Evolutionary conservation across 2,797 vertebrate genomes (phyloP).

Genomic region (Helostoma temminkii): DNA sequence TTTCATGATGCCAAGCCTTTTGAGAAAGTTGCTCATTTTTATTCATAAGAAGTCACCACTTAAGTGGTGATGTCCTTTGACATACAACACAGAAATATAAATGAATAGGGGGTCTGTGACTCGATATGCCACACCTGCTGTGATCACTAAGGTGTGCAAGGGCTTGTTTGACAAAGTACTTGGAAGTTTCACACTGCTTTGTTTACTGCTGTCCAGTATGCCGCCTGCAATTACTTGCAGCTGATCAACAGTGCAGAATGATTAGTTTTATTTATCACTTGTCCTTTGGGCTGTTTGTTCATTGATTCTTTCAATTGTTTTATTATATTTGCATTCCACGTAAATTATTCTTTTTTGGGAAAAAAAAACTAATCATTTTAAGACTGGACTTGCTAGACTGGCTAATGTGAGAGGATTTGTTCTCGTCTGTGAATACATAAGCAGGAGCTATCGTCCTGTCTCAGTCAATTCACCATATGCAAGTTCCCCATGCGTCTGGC

Average conservation of each 20-base stretch:
- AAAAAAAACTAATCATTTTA: conserved; percentile 8
- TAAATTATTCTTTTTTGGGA: conserved; percentile 15
- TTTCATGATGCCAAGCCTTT: conserved; percentile 19
- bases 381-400: conserved; percentile 12
- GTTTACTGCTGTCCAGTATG: conserved; percentile 24
- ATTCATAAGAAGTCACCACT: background rate
- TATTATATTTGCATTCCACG: conserved; percentile 23
- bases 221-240: conserved; percentile 17
- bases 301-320: conserved; percentile 53
- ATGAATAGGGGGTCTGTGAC: conserved; percentile 20
- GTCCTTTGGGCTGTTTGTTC: conserved; percentile 35
- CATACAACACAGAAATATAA: conserved; percentile 12
- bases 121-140: conserved; percentile 27
- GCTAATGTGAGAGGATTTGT: conserved; percentile 2
- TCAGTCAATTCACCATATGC: conserved; percentile 24
- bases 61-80: conserved; percentile 7
- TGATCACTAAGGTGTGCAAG: conserved; percentile 19
- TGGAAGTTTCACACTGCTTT: conserved; percentile 36
- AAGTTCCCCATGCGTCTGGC: conserved; percentile 24
- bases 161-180: conserved; percentile 38
- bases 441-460: background rate
- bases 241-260: conserved; percentile 27
- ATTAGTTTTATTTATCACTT: conserved; percentile 43
- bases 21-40: background rate
- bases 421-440: conserved; percentile 14